Evolutionary conservation across 37 sponge, comb jelly and placozoan species (phyloP), one percentile per base, ranked within the genome.

Genomic region (Agelas oroides): DNA sequence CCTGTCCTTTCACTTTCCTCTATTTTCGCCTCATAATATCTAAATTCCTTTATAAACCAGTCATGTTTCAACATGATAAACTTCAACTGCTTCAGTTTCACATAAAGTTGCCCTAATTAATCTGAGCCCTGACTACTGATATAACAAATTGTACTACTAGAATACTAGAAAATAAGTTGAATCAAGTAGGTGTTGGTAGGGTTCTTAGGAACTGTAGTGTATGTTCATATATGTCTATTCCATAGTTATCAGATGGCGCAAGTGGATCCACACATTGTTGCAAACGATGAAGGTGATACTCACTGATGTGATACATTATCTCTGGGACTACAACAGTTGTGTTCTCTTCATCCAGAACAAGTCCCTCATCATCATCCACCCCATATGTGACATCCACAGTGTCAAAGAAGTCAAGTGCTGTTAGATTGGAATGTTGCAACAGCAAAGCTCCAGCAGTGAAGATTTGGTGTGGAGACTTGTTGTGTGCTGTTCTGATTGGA

Each of bases 191-290:
- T n/a, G n/a, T n/a, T n/a, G n/a, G n/a, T n/a, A n/a, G n/a, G n/a
- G n/a, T n/a, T n/a, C n/a, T n/a, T 25, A 61, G 5, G 27, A 83
- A 83, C 5, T 65, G 17, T 6, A 83, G 25, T 57, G 40, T 38
- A 27, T 83, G 84, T 60, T 83, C 84, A 72, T 83, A 83, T 15
- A 83, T n/a, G 52, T 83, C 84, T 72, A 83, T 59, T 57, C 40
- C 84, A 58, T 83, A 83, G 57, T 83, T 73, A 31, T 72, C 24
- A 37, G 73, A 72, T n/a, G 36, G 39, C 20, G 40, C 39, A 36
- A 35, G 33, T 11, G 84, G 84, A 52, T 83, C 73, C 25, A 83
- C 63, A 58, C 2, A 12, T 32, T 34, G 74, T 20, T 34, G 1
- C 23, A 83, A 61, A 21, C 35, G 21, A 54, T 1, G 32, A 36